phyloP scores from a whole-genome alignment of 2,797 vertebrate species.

The Coendou prehensilis region DNA sequence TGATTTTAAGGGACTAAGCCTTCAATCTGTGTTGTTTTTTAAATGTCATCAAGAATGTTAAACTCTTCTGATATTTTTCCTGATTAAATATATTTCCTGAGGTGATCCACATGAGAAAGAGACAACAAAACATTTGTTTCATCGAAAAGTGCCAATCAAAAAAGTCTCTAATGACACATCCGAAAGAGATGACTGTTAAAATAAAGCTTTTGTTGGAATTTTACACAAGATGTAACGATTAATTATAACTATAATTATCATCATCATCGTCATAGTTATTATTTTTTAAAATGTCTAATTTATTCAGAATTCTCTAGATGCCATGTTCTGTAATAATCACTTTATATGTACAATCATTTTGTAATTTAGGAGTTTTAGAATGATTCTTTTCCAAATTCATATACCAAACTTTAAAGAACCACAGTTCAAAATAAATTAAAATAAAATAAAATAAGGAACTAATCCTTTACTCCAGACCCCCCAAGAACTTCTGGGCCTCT shows the following conservation, averaged over 20 bases:
- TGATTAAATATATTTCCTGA: conserved; percentile 46
- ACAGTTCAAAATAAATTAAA: not conserved
- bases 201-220: conserved; percentile 20
- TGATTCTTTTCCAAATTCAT: conserved; percentile 26
- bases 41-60: conserved; percentile 1
- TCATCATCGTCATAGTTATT: not conserved
- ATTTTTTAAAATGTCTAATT: conserved; percentile 22
- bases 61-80: not conserved
- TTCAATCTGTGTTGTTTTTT: not conserved
- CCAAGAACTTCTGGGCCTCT: not conserved
- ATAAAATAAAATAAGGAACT: not conserved
- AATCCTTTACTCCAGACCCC: not conserved
- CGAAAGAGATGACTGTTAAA: not conserved
- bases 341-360: not conserved
- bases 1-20: not conserved
- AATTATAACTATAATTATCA: not conserved
- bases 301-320: not conserved
- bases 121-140: conserved; percentile 13
- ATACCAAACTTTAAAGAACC: not conserved
- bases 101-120: not conserved
- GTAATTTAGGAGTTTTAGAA: not conserved
- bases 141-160: not conserved
- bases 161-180: not conserved
- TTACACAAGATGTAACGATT: conserved; percentile 2
- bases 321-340: not conserved